Evolutionary conservation across 1,140 invertebrate genomes (phyloP), one percentile per base, ranked within the genome.

Genomic region (Lasioglossum baleicum): DNA sequence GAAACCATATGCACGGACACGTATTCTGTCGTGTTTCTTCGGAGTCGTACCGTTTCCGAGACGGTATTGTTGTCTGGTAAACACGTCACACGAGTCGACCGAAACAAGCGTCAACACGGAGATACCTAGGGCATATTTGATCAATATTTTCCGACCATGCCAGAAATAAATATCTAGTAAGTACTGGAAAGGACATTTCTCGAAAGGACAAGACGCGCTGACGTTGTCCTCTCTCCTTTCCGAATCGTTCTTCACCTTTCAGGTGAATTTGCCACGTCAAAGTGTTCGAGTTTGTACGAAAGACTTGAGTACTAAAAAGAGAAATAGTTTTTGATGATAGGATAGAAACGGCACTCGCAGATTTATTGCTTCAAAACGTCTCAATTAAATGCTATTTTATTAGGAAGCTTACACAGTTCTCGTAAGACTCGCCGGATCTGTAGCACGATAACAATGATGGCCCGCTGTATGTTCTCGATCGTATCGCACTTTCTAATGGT

Each of bases 111-210:
- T 35, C 42, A 74, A 42, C 2, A 17, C 35, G 42, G 42, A 22
- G 53, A 75, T 67, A 26, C 26, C 26, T 26, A 69, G 56, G 5
- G 80, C 79, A 71, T 90, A 90, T 90, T 90, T 90, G 83, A 85
- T 90, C 89, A 71, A 90, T 90, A 89, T 83, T 72, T 65, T 81
- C 78, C 80, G 81, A 80, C 82, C 22, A 20, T 22, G 22, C 64
- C 8, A 3, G 6, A 69, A 68, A 81, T 80, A 83, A 69, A 35
- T 5, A 35, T 35, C 35, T 61, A 22, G 26, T 26, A n/a, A n/a
- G n/a, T 26, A 17, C 13, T 4, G 11, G 10, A 15, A n/a, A 63
- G 61, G 51, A 81, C 61, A 81, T 35, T 35, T 35, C 35, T 35
- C 35, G 15, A 51, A 22, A 22, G 17, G 22, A 15, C 26, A 17